Base-by-base conservation (phyloP, 1,140 invertebrate species). In the Sitophilus oryzae region DNA sequence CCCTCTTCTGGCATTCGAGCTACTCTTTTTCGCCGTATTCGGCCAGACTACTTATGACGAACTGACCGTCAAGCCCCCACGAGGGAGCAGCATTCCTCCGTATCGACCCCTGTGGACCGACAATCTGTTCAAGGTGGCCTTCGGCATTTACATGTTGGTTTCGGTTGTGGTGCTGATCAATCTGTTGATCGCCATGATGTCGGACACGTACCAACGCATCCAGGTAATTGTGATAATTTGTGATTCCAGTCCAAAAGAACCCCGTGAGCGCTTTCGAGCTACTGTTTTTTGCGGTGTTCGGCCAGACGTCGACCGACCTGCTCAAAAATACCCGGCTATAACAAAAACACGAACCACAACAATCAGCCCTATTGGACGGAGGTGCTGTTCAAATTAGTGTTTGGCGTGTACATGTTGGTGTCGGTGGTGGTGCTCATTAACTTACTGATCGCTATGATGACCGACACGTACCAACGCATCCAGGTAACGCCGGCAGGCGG, bases 371-470 rank as follows among this genome's bases (percentile, higher is more conserved):
- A 67, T 10, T 90, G 86, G 86, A 89, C 86, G 44, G 82, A 81
- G 62, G 82, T 82, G 62, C 77, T 89, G 56, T 90, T 88, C 78
- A 90, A 89, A 79, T 79, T 86, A 63, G 81, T 86, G 52, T 88
- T 88, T 74, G 88, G 86, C 49, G 87, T 96, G 66, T 99, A 98
- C 79, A 93, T 98, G 91, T 81, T 98, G 82, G 93, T 99, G 52
- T 96, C 94, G 45, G 89, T 98, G 57, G 91, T 99, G 67, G 96
- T 99, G 48, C 82, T 99, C 53, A 98, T 99, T 77, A 99, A 99
- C 78, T 82, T 99, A 52, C 85, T 99, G 65, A 99, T 99, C 82
- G 96, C 96, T 79, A 99, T 99, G 96, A 98, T 99, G 96, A 96
- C 93, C 68, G 96, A 99, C 79, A 99, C 96, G 21, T 99, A 99